phyloP scores from a whole-genome alignment of 2,113 vertebrate species.

The Grallaria varia region DNA sequence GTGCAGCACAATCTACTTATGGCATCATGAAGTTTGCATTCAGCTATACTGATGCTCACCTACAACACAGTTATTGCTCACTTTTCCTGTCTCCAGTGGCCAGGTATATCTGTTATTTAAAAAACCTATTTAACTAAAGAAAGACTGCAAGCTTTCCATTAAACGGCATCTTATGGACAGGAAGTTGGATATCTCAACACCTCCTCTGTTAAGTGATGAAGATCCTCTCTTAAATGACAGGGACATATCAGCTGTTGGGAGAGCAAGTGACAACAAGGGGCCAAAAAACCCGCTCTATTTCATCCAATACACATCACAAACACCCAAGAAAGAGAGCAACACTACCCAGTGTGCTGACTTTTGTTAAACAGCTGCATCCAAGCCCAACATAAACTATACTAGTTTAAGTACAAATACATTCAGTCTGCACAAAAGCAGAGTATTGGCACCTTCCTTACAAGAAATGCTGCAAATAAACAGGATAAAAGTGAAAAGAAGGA shows the following conservation, averaged over 20 bases:
- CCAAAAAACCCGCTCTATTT: fast-evolving
- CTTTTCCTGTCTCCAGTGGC: not conserved
- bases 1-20: not conserved
- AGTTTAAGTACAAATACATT: not conserved
- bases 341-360: not conserved
- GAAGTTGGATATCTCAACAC: not conserved
- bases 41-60: not conserved
- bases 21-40: not conserved
- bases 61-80: not conserved
- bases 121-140: not conserved
- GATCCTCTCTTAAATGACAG: not conserved
- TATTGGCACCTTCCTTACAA: not conserved
- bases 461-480: not conserved
- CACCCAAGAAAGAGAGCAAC: not conserved
- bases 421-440: not conserved
- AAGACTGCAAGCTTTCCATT: not conserved
- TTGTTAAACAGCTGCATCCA: not conserved
- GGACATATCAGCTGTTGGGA: not conserved
- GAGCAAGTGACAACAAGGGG: not conserved
- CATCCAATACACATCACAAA: not conserved
- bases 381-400: not conserved
- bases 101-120: not conserved
- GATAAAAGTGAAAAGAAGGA: not conserved
- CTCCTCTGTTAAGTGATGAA: not conserved
- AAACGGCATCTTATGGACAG: not conserved